Evolutionary conservation across 2,888 invertebrate genomes (phyloP).

Genomic region (Apamea epomidion): DNA sequence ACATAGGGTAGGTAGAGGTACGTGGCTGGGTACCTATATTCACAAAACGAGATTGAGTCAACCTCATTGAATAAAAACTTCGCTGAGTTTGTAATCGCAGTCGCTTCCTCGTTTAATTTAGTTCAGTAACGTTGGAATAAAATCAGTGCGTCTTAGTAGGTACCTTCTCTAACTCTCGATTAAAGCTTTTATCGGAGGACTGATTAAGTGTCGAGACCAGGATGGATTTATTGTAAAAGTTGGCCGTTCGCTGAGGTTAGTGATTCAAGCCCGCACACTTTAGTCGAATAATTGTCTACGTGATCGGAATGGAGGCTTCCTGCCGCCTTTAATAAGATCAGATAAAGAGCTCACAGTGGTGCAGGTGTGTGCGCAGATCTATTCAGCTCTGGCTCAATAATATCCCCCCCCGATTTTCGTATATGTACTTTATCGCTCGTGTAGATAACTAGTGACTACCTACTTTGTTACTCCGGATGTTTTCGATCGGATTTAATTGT

Average conservation of each 20-base stretch:
- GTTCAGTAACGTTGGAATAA: constrained; percentile 78
- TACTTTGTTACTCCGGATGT: neutral
- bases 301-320: constrained; percentile 87
- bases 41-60: constrained; percentile 50
- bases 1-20: neutral
- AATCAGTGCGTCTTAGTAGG: constrained; percentile 81
- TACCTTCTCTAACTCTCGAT: constrained; percentile 86
- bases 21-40: neutral
- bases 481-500: neutral
- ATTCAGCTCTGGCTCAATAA: constrained; percentile 61
- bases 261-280: constrained; percentile 90
- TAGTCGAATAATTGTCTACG: constrained; percentile 90
- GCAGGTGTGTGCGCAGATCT: constrained; percentile 76
- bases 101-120: constrained; percentile 78
- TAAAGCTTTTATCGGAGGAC: constrained; percentile 90
- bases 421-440: constrained; percentile 11
- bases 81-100: constrained; percentile 69
- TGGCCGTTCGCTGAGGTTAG: constrained; percentile 89
- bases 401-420: constrained; percentile 43
- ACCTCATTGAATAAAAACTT: constrained; percentile 68
- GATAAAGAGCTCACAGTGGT: constrained; percentile 82
- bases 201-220: constrained; percentile 90
- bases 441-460: no score
- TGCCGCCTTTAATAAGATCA: constrained; percentile 87
- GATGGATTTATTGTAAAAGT: constrained; percentile 91